Percentiles rank a stretch among this genome's conserved stretches.
phyloP scores from a whole-genome alignment of 2,797 vertebrate genomes.

The Austrolebias charrua region DNA sequence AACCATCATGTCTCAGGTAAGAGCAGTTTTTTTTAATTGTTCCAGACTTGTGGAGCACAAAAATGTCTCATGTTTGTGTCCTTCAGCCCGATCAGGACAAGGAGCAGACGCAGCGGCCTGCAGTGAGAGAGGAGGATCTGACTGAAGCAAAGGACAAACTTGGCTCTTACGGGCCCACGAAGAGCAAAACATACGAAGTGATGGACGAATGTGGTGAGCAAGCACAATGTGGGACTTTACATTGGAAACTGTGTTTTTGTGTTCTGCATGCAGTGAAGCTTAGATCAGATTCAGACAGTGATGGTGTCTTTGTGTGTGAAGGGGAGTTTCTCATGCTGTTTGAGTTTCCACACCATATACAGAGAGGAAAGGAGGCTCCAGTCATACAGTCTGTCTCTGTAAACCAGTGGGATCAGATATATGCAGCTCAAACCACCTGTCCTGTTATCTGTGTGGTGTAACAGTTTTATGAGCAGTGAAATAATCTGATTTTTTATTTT shows the following conservation, averaged over 20 bases:
- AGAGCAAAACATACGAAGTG: constrained; percentile 95
- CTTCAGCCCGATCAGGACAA: constrained; percentile 58
- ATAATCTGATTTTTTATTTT: constrained; percentile 9
- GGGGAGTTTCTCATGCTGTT: constrained; percentile 37
- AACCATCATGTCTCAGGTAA: constrained; percentile 77
- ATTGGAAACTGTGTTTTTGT: neutral
- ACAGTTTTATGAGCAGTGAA: neutral
- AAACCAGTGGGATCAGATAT: constrained; percentile 1
- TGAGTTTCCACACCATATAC: constrained; percentile 81
- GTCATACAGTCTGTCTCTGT: neutral
- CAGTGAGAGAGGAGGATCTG: constrained; percentile 89
- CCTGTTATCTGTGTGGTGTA: neutral
- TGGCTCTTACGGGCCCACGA: constrained; percentile 76
- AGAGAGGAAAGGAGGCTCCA: constrained; percentile 44
- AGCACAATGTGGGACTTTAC: neutral
- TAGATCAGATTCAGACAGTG: constrained; percentile 23
- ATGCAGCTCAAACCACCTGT: constrained; percentile 14
- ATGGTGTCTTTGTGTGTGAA: neutral
- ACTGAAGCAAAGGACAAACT: constrained; percentile 84
- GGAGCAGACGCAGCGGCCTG: constrained; percentile 84
- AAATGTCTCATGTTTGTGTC: neutral
- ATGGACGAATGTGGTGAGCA: constrained; percentile 93
- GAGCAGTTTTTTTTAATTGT: neutral
- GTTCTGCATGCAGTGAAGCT: constrained; percentile 22
- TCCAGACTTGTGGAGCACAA: neutral